A percentile compares a stretch with the other conserved stretches of the same genome.
Evolutionary conservation across 2,113 vertebrate species (phyloP).

Genomic region (Oryzias celebensis): DNA sequence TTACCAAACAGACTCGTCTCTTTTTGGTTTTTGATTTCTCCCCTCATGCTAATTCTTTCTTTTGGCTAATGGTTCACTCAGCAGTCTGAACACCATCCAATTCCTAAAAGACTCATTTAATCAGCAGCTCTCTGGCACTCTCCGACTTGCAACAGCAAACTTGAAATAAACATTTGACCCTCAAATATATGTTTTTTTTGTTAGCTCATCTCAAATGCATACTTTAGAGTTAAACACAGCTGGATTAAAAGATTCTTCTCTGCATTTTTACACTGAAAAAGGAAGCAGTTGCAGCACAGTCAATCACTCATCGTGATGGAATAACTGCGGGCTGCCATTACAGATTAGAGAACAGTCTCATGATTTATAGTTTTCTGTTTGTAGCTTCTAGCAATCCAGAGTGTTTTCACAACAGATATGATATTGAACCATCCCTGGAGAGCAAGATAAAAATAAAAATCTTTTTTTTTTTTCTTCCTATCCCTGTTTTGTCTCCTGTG

Average conservation of each 20-base stretch:
- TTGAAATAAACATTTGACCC: too few relatives aligned
- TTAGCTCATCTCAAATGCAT: too few relatives aligned
- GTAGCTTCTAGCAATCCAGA: conserved; percentile 7
- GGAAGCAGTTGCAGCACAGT: conserved; percentile 12
- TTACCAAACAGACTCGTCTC: too few relatives aligned
- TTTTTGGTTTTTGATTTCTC: conserved; percentile 24
- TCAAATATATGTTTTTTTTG: too few relatives aligned
- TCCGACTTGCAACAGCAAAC: conserved; percentile 12
- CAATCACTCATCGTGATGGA: conserved; percentile 26
- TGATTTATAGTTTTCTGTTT: conserved; percentile 27
- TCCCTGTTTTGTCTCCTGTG: neutral
- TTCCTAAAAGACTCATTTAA: conserved; percentile 34
- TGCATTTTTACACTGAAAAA: conserved; percentile 33
- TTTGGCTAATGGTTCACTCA: conserved; percentile 30
- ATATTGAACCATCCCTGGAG: conserved; percentile 5
- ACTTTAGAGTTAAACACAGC: conserved; percentile 6
- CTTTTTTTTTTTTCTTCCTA: neutral
- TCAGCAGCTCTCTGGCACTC: conserved; percentile 20
- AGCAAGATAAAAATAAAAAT: conserved; percentile 9
- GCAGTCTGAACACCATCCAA: conserved; percentile 22
- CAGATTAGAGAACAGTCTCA: conserved; percentile 15
- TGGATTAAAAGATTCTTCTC: conserved; percentile 21
- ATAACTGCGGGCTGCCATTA: conserved; percentile 23
- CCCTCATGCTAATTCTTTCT: conserved; percentile 45
- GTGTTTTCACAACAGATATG: conserved; percentile 12